These are phyloP conservation scores for Hylaeus anthracinus DNA, from an alignment of 1,140 invertebrate genomes.

Conservation along the genomic window DNA sequence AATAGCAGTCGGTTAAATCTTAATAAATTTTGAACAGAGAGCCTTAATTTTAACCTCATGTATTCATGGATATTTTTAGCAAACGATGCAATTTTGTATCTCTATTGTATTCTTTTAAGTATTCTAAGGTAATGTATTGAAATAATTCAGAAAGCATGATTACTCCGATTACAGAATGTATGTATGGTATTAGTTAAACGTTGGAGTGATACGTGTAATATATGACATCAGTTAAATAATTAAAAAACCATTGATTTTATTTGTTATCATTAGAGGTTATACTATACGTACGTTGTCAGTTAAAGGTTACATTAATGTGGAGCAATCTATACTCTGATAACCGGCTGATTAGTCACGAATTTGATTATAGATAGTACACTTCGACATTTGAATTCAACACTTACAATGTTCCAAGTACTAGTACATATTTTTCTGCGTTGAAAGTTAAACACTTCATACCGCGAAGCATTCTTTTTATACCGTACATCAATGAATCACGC, in stretches of 20 bases:
- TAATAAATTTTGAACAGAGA: neutral
- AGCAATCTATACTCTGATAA: neutral
- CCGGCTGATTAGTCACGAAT: neutral
- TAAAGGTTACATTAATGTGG: slow-evolving; percentile 5
- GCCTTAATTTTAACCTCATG: neutral
- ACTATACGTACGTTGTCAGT: slow-evolving; percentile 10
- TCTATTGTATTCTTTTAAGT: neutral
- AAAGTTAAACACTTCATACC: too few relatives aligned
- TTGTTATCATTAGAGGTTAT: slow-evolving; percentile 25
- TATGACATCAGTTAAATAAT: too few relatives aligned
- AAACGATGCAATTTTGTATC: neutral
- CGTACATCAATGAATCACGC: slow-evolving; percentile 6
- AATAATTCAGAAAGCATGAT: neutral
- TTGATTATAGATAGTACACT: neutral
- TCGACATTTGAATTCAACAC: neutral
- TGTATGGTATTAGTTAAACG: too few relatives aligned
- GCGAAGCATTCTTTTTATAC: neutral
- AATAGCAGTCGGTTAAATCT: neutral
- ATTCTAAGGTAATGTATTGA: neutral
- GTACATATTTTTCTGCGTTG: neutral
- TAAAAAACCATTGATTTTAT: neutral
- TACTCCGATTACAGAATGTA: neutral
- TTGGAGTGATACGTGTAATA: too few relatives aligned
- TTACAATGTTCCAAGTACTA: neutral
- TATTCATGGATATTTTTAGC: neutral